Base-by-base conservation (phyloP, 2,113 vertebrate genomes). In the Ailuropoda melanoleuca region DNA sequence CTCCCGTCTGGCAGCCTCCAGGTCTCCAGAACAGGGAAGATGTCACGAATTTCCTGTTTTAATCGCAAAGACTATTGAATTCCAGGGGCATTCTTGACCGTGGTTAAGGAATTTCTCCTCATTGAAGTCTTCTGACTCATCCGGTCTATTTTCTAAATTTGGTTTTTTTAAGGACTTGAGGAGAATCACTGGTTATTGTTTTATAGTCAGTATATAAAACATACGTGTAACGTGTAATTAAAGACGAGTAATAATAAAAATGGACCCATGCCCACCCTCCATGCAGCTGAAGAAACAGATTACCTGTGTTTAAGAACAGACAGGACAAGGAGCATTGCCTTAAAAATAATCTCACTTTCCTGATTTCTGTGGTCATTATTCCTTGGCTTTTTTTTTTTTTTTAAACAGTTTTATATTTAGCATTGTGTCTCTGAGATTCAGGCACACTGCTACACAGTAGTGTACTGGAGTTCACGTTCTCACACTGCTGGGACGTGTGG, bases 21-120 rank as follows among this genome's bases (percentile, higher is more conserved):
- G 62, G 31, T 74, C 43, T 95, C 78, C 29, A 24, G 88, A 64
- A 66, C 66, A 85, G 66, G 80, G 64, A 83, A 86, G 83, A 93
- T 68, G 26, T 85, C 46, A 19, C 88, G 68, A 93, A 95, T 97
- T 97, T 97, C 75, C 93, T 97, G 75, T 92, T 97, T 91, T 96
- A 97, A 92, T 96, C 80, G n/a, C 74, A 85, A 39, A 91, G 56
- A 89, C 7, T 14, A 55, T 2, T 93, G 90, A 97, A 90, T 92
- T 94, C 74, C 85, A 75, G 74, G 78, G 37, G 11, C 24, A 9
- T 84, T 93, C 74, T 92, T 87, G 56, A 46, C 48, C 14, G 1
- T 68, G 8, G 50, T 77, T 84, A 58, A 46, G 72, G 88, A 75
- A 53, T 93, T 34, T 88, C 43, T 90, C 17, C 4, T 87, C 46